A percentile compares a stretch with the other conserved stretches of the same genome.
Conservation (phyloP, 2,888 invertebrate genomes). For the Lingula anatina region DNA sequence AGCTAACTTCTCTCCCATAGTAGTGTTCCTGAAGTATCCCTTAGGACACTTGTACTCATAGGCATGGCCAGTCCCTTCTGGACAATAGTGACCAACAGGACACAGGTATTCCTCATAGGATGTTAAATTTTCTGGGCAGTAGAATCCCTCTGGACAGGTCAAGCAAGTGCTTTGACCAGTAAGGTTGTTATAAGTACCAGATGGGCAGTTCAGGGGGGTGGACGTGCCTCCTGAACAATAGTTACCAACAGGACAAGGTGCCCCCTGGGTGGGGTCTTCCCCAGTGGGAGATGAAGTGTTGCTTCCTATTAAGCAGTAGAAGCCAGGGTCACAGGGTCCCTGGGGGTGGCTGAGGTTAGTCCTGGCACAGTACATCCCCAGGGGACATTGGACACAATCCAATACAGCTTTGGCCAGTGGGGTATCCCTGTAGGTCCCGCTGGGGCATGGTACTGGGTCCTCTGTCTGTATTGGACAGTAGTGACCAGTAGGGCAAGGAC, state of each 20-base stretch:
- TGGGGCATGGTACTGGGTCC: slow-evolving; percentile 40
- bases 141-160: slow-evolving; percentile 38
- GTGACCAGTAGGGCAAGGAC: slow-evolving; percentile 42
- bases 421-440: slow-evolving; percentile 35
- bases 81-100: too few species aligned
- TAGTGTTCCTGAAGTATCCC: slow-evolving; percentile 27
- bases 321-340: slow-evolving; percentile 41
- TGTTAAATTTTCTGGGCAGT: slow-evolving; percentile 39
- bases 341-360: slow-evolving; percentile 28
- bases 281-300: slow-evolving; percentile 36
- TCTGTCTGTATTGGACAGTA: slow-evolving; percentile 39
- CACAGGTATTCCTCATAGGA: too few species aligned
- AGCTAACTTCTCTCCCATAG: slow-evolving; percentile 21
- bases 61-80: slow-evolving; percentile 26
- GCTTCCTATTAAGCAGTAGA: slow-evolving; percentile 39
- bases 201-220: slow-evolving; percentile 34
- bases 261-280: too few species aligned
- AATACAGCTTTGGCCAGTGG: slow-evolving; percentile 14
- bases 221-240: slow-evolving; percentile 45
- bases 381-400: slow-evolving; percentile 36
- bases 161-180: slow-evolving; percentile 33
- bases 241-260: slow-evolving; percentile 37
- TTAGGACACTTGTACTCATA: slow-evolving; percentile 39
- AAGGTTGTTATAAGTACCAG: too few species aligned
- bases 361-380: slow-evolving; percentile 40